Conservation (phyloP, 2,888 invertebrate species). For the Blera fallax region DNA sequence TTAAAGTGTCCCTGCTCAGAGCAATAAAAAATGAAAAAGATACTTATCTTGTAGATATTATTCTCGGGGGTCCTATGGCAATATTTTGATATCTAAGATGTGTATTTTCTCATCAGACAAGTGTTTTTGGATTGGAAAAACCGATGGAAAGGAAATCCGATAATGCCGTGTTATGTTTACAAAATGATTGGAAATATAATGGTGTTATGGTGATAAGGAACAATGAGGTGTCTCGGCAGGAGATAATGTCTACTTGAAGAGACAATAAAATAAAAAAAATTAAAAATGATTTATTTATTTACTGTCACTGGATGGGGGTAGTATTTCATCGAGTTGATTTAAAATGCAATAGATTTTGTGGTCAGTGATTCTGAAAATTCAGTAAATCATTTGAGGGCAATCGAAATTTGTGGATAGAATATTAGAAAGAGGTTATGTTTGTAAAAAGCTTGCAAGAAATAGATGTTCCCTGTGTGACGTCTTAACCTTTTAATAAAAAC, state of each 20-base stretch:
- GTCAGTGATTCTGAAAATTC: no score
- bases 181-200: constrained; percentile 2
- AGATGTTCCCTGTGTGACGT: no score
- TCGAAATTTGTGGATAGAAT: no score
- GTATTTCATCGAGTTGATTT: no score
- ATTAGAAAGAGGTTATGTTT: no score
- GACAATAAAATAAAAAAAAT: constrained; percentile 24
- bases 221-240: constrained; percentile 6
- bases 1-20: not conserved
- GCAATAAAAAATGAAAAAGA: constrained; percentile 17
- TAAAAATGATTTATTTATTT: constrained; percentile 32
- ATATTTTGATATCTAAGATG: constrained; percentile 39
- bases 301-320: not conserved
- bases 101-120: constrained; percentile 28
- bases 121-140: constrained; percentile 6
- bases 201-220: constrained; percentile 1
- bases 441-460: no score
- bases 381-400: no score
- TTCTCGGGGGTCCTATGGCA: constrained; percentile 22
- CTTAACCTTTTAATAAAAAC: no score
- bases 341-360: no score
- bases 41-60: constrained; percentile 14
- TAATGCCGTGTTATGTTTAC: constrained; percentile 24
- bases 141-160: constrained; percentile 13
- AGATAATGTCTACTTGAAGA: constrained; percentile 4